Evolutionary conservation across 2,888 invertebrate species (phyloP).

Genomic region (Limnephilus marmoratus): DNA sequence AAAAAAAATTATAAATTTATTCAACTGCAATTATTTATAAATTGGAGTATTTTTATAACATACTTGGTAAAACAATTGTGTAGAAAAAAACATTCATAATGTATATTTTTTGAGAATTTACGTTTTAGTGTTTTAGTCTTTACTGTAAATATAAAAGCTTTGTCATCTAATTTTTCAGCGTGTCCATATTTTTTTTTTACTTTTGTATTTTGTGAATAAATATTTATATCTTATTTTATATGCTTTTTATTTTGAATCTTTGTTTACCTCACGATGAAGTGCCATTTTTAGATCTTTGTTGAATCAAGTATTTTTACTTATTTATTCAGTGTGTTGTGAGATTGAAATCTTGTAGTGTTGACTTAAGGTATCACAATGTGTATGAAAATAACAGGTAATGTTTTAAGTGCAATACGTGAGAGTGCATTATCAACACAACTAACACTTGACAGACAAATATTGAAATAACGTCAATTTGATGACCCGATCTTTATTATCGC

Average conservation of each 20-base stretch:
- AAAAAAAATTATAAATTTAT: background rate
- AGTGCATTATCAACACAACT: no score
- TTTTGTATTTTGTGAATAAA: conserved; percentile 29
- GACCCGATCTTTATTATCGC: no score
- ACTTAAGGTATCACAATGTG: no score
- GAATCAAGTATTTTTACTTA: no score
- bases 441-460: no score
- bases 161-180: background rate
- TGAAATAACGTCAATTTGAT: no score
- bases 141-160: background rate
- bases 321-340: no score
- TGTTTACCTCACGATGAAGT: no score
- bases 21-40: background rate
- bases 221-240: background rate
- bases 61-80: background rate
- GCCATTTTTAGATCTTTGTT: no score
- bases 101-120: background rate
- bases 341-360: no score
- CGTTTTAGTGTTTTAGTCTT: background rate
- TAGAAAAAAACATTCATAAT: background rate
- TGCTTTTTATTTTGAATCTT: background rate
- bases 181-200: conserved; percentile 66
- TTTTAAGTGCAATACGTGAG: no score
- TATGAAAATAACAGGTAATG: no score
- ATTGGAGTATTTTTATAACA: background rate